phyloP scores from a whole-genome alignment of 2,113 vertebrate species.

The Gadus macrocephalus region DNA sequence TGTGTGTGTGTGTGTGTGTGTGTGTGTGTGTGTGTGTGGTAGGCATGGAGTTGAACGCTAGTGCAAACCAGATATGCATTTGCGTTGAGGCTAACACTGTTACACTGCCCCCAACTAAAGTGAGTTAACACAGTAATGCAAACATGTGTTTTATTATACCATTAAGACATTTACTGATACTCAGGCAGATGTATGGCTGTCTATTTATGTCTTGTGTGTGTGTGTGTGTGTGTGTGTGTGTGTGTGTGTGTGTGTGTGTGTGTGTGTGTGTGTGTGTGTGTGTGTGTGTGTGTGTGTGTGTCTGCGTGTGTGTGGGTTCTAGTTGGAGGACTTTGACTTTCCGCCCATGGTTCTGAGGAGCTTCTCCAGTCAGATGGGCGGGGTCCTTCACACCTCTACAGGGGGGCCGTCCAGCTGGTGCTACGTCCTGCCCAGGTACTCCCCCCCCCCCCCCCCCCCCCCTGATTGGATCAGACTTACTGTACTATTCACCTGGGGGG shows the following conservation, averaged over 20 bases:
- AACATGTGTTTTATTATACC: background rate
- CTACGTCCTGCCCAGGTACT: slow-evolving; percentile 88
- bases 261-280: slow-evolving; percentile 1
- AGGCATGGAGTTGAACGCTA: slow-evolving; percentile 80
- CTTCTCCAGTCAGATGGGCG: slow-evolving; percentile 67
- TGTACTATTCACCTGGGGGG: too few relatives aligned
- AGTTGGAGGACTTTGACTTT: slow-evolving; percentile 85
- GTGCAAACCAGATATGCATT: slow-evolving; percentile 79
- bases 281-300: slow-evolving; percentile 6
- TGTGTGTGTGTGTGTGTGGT: slow-evolving; percentile 22
- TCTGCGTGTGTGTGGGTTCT: slow-evolving; percentile 15
- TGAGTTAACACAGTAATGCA: slow-evolving; percentile 53
- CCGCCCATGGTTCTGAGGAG: slow-evolving; percentile 61
- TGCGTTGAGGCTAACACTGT: slow-evolving; percentile 74
- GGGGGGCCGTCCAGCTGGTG: slow-evolving; percentile 78
- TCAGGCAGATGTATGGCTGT: background rate
- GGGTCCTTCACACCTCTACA: slow-evolving; percentile 68
- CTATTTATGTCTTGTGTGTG: background rate
- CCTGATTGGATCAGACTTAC: too few relatives aligned
- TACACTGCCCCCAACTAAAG: slow-evolving; percentile 74
- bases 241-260: slow-evolving; percentile 12
- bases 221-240: slow-evolving; percentile 1
- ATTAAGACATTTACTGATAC: too few relatives aligned
- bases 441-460: background rate
- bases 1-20: background rate